These are phyloP conservation scores for Calyptommatus sinebrachiatus DNA, from an alignment of 2,113 vertebrate species.

Conservation along the genomic window DNA sequence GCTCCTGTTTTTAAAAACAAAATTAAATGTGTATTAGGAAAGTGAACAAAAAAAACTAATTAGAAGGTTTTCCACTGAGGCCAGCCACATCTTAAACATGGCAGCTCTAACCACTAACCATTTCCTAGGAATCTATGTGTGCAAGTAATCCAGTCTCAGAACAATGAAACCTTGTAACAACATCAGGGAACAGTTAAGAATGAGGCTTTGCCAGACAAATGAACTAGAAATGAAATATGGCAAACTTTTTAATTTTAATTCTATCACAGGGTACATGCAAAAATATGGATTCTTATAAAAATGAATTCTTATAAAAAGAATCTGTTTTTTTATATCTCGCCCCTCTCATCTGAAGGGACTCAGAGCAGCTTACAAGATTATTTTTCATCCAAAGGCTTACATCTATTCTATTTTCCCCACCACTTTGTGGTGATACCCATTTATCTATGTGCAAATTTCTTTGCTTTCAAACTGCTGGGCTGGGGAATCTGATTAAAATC, in stretches of 20 bases:
- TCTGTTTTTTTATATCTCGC: too few relatives aligned
- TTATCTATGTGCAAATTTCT: too few relatives aligned
- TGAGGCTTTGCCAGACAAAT: neutral
- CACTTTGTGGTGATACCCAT: too few relatives aligned
- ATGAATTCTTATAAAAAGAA: too few relatives aligned
- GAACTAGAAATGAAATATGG: neutral
- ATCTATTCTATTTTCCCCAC: too few relatives aligned
- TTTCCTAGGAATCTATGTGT: neutral
- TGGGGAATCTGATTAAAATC: too few relatives aligned
- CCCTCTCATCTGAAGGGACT: too few relatives aligned
- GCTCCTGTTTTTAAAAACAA: conserved; percentile 78
- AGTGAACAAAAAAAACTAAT: neutral
- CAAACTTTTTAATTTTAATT: neutral
- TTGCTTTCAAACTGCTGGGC: too few relatives aligned
- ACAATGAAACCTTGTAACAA: neutral
- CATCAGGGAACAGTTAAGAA: neutral
- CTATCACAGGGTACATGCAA: neutral
- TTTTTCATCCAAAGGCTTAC: too few relatives aligned
- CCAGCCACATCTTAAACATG: conserved; percentile 3
- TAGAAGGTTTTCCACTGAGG: neutral
- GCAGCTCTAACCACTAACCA: neutral
- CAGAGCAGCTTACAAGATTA: too few relatives aligned
- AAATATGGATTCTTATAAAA: neutral
- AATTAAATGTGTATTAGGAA: neutral
- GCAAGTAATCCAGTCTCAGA: too few relatives aligned